These are phyloP conservation scores for Lamellibrachia luymesi DNA, from an alignment of 1,140 invertebrate species.

Conservation along the genomic window DNA sequence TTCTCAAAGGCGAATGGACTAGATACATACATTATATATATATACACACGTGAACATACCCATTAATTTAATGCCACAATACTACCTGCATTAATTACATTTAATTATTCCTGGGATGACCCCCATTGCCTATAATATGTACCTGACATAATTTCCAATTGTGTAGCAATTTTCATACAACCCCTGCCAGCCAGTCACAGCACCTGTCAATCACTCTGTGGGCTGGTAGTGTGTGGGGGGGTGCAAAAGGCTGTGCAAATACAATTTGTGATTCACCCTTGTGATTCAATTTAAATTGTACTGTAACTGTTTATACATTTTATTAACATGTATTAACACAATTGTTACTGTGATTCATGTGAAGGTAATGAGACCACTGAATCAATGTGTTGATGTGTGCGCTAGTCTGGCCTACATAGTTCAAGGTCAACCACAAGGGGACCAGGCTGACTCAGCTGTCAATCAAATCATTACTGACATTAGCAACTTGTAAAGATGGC, in stretches of 20 bases:
- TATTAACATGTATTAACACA: background rate
- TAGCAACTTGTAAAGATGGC: background rate
- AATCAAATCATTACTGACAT: background rate
- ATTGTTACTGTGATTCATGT: background rate
- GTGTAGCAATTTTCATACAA: too few species aligned
- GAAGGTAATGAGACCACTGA: background rate
- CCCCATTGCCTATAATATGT: too few species aligned
- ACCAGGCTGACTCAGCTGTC: background rate
- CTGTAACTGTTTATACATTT: background rate
- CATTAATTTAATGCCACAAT: too few species aligned
- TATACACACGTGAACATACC: too few species aligned
- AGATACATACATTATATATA: too few species aligned
- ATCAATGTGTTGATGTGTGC: background rate
- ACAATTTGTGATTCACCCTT: background rate
- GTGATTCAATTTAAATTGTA: background rate
- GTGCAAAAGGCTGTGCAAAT: background rate
- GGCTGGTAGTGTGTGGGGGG: too few species aligned
- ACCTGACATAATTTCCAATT: too few species aligned
- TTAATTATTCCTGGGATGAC: too few species aligned
- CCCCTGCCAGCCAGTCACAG: background rate
- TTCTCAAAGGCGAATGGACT: background rate
- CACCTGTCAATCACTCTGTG: background rate
- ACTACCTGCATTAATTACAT: too few species aligned
- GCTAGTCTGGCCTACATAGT: background rate
- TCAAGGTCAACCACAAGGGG: background rate